Evolutionary conservation across 2,797 vertebrate species (phyloP).

Genomic region (Falco biarmicus): DNA sequence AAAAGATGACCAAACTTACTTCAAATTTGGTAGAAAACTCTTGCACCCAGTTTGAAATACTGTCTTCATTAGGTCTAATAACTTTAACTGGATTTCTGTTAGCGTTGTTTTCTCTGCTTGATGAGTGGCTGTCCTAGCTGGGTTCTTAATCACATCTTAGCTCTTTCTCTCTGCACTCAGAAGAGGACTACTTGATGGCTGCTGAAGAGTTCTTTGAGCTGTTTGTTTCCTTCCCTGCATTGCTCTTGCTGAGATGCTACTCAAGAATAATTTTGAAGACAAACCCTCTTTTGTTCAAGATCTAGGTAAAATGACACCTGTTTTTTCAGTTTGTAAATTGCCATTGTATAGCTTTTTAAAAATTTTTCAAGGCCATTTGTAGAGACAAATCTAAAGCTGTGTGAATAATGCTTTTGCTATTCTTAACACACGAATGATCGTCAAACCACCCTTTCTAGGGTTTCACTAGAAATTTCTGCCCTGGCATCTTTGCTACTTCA

Average conservation of each 20-base stretch:
- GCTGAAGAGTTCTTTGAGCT: background rate
- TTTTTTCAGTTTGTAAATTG: background rate
- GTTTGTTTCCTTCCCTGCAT: background rate
- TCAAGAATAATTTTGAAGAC: background rate
- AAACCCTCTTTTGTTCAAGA: background rate
- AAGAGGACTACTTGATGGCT: background rate
- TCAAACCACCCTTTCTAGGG: background rate
- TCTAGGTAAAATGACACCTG: background rate
- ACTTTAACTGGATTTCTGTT: background rate
- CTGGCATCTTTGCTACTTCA: background rate
- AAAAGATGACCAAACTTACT: background rate
- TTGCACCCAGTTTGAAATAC: background rate
- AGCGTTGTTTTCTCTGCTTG: background rate
- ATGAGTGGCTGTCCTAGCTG: background rate
- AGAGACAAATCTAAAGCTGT: fast-evolving
- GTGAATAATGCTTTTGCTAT: background rate
- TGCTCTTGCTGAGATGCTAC: background rate
- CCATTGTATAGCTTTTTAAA: background rate
- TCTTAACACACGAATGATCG: background rate
- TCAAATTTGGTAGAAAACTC: background rate
- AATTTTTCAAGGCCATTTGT: background rate
- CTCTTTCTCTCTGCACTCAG: background rate
- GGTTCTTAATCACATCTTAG: background rate
- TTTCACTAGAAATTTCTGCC: background rate
- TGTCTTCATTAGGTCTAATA: background rate